These are phyloP conservation scores for Enteromius paludinosus DNA, from an alignment of 2,797 vertebrate species.

Conservation along the genomic window DNA sequence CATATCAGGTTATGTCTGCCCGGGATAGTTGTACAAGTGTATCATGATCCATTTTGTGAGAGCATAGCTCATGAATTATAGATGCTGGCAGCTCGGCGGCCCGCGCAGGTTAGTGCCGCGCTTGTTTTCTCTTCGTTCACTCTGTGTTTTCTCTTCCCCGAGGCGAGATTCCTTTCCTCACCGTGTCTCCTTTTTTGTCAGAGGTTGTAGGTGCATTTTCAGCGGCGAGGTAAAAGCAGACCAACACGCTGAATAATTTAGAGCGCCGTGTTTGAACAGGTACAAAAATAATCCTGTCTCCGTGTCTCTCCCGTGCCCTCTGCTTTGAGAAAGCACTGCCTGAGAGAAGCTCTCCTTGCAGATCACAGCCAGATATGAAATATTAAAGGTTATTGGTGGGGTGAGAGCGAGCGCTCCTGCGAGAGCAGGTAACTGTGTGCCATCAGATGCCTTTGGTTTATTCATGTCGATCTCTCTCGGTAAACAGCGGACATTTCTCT, in stretches of 20 bases:
- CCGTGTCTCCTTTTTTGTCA: slow-evolving; percentile 69
- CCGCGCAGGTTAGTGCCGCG: slow-evolving; percentile 57
- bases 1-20: slow-evolving; percentile 62
- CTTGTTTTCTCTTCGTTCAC: slow-evolving; percentile 56
- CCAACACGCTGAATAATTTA: slow-evolving; percentile 89
- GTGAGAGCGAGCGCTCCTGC: slow-evolving; percentile 69
- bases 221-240: slow-evolving; percentile 78
- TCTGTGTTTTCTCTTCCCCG: slow-evolving; percentile 58
- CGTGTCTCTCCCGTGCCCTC: slow-evolving; percentile 21
- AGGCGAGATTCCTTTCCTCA: slow-evolving; percentile 61
- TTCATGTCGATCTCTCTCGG: slow-evolving; percentile 72
- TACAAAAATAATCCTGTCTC: slow-evolving; percentile 85
- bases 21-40: slow-evolving; percentile 54
- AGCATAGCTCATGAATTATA: slow-evolving; percentile 63
- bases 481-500: slow-evolving; percentile 36
- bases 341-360: slow-evolving; percentile 74
- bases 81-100: slow-evolving; percentile 56
- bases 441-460: slow-evolving; percentile 76
- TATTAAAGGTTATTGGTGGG: slow-evolving; percentile 83
- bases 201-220: slow-evolving; percentile 74
- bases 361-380: slow-evolving; percentile 80
- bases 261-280: slow-evolving; percentile 89
- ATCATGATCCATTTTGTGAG: slow-evolving; percentile 64
- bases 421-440: slow-evolving; percentile 65
- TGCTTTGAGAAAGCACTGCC: slow-evolving; percentile 55